A percentile compares a stretch with the other conserved stretches of the same genome.
Evolutionary conservation across 23 tunicate species (phyloP).

Genomic region (Corella eumyota): DNA sequence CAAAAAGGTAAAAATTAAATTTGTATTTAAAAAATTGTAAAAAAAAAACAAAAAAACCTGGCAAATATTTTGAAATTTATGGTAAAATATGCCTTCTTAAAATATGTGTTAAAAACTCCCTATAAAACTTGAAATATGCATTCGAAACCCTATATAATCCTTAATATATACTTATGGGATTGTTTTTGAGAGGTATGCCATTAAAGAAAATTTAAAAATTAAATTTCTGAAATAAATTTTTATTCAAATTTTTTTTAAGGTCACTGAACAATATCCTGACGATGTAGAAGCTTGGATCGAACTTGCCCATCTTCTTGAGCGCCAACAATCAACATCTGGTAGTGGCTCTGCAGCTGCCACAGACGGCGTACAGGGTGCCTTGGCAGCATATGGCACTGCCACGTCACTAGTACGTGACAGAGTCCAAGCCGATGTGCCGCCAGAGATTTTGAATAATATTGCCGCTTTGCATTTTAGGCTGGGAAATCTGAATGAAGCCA

Average conservation of each 20-base stretch:
- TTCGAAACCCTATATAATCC: no score
- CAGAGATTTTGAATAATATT: constrained; percentile 91
- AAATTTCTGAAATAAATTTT: no score
- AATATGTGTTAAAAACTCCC: no score
- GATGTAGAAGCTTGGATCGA: constrained; percentile 97
- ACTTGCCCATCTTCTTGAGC: constrained; percentile 86
- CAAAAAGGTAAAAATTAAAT: constrained; percentile 50
- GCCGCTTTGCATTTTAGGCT: constrained; percentile 94
- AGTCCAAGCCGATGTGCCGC: constrained; percentile 83
- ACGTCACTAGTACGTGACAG: constrained; percentile 67
- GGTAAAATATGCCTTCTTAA: no score
- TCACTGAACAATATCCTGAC: constrained; percentile 80
- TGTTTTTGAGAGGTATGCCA: no score
- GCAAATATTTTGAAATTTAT: no score
- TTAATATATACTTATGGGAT: no score
- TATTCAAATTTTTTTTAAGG: constrained; percentile 20
- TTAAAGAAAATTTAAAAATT: no score
- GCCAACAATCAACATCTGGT: constrained; percentile 44
- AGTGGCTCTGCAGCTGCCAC: constrained; percentile 11
- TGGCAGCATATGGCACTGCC: constrained; percentile 86
- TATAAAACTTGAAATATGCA: no score
- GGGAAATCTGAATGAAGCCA: constrained; percentile 94
- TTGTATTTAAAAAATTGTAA: neutral
- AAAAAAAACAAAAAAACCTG: no score
- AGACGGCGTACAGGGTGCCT: constrained; percentile 82